A percentile compares a stretch with the other conserved stretches of the same genome.
These are phyloP conservation scores for Heptranchias perlo DNA, from an alignment of 2,113 vertebrate genomes.

Conservation along the genomic window DNA sequence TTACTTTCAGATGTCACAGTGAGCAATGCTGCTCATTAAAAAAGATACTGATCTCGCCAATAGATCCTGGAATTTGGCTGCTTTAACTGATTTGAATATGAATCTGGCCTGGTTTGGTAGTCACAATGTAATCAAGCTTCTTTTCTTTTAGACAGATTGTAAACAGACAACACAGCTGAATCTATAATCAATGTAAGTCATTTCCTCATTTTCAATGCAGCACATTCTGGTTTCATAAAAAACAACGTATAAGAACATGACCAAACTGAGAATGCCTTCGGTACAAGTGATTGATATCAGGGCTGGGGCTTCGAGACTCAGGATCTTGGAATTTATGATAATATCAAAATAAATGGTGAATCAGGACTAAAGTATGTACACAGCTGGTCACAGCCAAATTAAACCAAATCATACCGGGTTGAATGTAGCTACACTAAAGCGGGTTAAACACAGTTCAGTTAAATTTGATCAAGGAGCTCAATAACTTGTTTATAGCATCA, in stretches of 20 bases:
- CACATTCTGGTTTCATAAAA: background rate
- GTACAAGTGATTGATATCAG: background rate
- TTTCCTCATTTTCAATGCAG: background rate
- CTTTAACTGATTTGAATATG: background rate
- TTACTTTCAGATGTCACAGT: background rate
- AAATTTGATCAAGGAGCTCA: background rate
- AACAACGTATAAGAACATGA: background rate
- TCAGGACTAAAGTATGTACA: background rate
- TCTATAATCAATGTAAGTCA: background rate
- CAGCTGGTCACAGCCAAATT: background rate
- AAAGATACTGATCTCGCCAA: background rate
- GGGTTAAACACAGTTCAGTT: background rate
- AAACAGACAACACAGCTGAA: background rate
- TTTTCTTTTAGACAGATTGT: background rate
- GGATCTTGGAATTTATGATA: slow-evolving; percentile 25
- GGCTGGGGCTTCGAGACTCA: background rate
- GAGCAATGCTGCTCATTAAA: background rate
- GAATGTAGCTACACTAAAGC: background rate
- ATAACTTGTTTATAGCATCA: background rate
- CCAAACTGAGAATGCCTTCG: background rate
- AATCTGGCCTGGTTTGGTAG: background rate
- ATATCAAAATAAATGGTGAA: slow-evolving; percentile 25
- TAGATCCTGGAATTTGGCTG: background rate
- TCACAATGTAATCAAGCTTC: background rate
- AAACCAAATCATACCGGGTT: background rate